phyloP scores from a whole-genome alignment of 37 sponge, comb jelly and placozoan genomes.

The Agelas oroides region DNA sequence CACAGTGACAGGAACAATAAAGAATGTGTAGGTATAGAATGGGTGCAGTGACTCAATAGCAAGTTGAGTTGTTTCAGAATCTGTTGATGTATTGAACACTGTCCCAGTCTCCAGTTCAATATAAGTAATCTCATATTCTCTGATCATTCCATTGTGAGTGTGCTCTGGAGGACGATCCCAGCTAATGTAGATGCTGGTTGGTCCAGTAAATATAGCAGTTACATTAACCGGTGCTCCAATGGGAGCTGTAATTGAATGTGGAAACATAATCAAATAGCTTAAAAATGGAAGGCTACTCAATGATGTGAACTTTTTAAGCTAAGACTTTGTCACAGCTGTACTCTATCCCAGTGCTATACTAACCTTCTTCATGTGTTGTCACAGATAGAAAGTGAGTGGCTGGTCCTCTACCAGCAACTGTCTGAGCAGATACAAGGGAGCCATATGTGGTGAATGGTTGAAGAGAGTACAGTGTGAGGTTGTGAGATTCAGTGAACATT shows the following conservation, averaged over 20 bases:
- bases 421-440: constrained; percentile 19
- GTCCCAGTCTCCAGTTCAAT: constrained; percentile 12
- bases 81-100: not conserved
- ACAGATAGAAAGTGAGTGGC: not conserved
- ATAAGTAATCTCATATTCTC: constrained; percentile 16
- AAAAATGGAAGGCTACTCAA: too few species aligned
- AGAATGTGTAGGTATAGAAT: not conserved
- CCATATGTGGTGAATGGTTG: constrained; percentile 15
- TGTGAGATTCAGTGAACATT: not conserved
- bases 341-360: too few species aligned
- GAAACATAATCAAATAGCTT: too few species aligned
- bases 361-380: constrained; percentile 39
- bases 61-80: not conserved
- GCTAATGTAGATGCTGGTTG: not conserved
- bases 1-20: constrained; percentile 2
- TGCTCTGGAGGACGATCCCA: constrained; percentile 19
- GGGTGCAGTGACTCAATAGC: not conserved
- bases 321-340: too few species aligned
- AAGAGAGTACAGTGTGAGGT: not conserved
- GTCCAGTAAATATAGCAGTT: not conserved
- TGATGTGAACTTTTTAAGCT: too few species aligned
- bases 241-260: constrained; percentile 2
- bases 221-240: constrained; percentile 25
- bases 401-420: constrained; percentile 29
- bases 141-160: constrained; percentile 23